Evolutionary conservation across 2,888 invertebrate genomes (phyloP).

Genomic region (Drosophila differens): DNA sequence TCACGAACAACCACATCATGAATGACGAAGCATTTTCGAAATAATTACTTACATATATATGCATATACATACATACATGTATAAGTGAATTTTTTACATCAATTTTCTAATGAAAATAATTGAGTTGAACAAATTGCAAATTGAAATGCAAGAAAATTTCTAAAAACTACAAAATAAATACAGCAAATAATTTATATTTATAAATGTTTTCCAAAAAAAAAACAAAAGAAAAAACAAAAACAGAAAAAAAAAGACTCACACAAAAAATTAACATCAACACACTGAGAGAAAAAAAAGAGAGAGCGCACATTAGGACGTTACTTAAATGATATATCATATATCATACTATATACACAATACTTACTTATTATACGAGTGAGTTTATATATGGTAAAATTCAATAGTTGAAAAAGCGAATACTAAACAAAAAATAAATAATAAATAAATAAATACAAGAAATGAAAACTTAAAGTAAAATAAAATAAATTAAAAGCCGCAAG

Average conservation of each 20-base stretch:
- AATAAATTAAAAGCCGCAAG: conserved; percentile 46
- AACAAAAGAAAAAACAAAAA: conserved; percentile 25
- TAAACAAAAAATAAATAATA: conserved; percentile 20
- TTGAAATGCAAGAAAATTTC: conserved; percentile 19
- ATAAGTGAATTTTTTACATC: conserved; percentile 55
- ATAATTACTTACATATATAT: conserved; percentile 3
- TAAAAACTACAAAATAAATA: conserved; percentile 25
- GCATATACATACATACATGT: conserved; percentile 19
- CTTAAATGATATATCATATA: conserved; percentile 52
- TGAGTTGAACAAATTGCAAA: conserved; percentile 15
- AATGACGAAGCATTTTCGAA: conserved; percentile 39
- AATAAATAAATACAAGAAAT: conserved; percentile 1
- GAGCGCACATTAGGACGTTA: conserved; percentile 62
- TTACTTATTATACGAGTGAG: conserved; percentile 43
- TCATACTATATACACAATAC: conserved; percentile 23
- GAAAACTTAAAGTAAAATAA: conserved; percentile 12
- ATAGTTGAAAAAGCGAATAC: conserved; percentile 46
- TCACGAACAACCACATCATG: conserved; percentile 30
- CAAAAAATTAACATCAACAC: conserved; percentile 21
- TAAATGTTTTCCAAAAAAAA: conserved; percentile 40
- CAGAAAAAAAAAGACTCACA: conserved; percentile 39
- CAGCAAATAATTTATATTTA: conserved; percentile 28
- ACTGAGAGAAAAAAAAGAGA: conserved; percentile 19
- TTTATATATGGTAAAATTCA: conserved; percentile 34
- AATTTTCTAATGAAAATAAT: conserved; percentile 54